Conservation (phyloP, 2,113 vertebrate species). For the Pseudois nayaur region DNA sequence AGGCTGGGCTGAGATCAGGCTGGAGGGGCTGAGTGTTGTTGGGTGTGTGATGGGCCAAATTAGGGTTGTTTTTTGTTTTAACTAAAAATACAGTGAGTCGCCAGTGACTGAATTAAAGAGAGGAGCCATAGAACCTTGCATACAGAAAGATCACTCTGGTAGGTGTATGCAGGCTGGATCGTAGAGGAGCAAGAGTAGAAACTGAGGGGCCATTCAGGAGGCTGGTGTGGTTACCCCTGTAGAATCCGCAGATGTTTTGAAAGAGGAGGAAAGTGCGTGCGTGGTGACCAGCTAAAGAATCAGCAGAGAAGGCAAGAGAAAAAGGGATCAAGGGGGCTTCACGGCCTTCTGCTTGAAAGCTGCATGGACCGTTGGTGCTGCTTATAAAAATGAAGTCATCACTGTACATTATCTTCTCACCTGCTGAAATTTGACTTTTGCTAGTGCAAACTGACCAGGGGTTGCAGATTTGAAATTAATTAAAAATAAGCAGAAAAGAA, state of each 20-base stretch:
- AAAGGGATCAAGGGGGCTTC: not conserved
- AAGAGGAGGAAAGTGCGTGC: too few relatives aligned
- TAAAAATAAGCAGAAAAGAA: not conserved
- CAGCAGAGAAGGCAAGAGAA: not conserved
- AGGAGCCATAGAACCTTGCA: not conserved
- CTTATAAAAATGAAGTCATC: not conserved
- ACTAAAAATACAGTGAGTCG: not conserved
- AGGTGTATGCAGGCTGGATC: not conserved
- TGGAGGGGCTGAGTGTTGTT: not conserved
- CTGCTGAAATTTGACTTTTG: not conserved
- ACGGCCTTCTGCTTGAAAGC: not conserved
- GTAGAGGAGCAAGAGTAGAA: not conserved
- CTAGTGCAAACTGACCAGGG: not conserved
- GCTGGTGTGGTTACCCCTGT: not conserved
- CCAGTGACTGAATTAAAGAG: not conserved
- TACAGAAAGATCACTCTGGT: not conserved
- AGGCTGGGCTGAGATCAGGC: not conserved
- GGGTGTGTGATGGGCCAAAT: not conserved
- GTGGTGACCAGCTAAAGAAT: not conserved
- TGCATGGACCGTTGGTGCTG: not conserved
- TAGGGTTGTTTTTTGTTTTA: not conserved
- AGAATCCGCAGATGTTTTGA: rapidly evolving
- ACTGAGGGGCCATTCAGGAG: not conserved
- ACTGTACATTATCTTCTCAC: not conserved
- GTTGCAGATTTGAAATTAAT: not conserved